Base-by-base conservation (phyloP, 2,113 vertebrate genomes). In the Scartelaos histophorus region DNA sequence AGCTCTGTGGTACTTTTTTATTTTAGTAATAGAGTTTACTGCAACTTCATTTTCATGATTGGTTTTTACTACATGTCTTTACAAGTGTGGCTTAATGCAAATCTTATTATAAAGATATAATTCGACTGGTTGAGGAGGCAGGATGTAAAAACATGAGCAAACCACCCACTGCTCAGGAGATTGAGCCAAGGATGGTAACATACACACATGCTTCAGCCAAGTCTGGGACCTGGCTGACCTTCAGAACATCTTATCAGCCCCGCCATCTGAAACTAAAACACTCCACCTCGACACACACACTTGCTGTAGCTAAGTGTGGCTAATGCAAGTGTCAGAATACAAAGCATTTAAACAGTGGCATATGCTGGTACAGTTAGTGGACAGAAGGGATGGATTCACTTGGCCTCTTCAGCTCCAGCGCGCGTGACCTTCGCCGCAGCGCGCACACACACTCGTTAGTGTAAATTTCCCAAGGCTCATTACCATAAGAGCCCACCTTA, bases 201-300 rank as follows among this genome's bases (percentile, higher is more conserved):
- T 67, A 64, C 61, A 64, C 61, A 64, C 61, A 64, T 64, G 61
- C 61, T 66, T 69, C 69, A 65, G 78, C 65, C 66, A 82, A 73
- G 76, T 79, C 47, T 85, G 65, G 43, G 76, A 67, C 68, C 74
- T 86, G 87, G 78, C 73, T 85, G 84, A 85, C 82, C 78, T 80
- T 80, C 80, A 81, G 61, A 57, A 78, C 74, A 72, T 82, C 71
- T 82, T 86, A 83, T 87, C 82, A 80, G 75, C 24, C 53, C 38
- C 54, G 74, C 76, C 65, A 80, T 78, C 75, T 79, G 67, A 80
- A 84, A 70, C 38, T 70, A 56, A 82, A 77, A 45, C 51, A 84
- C 76, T 67, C 7, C 7, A 46, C 69, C 65, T 70, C 51, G 57
- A 71, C 57, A 76, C 53, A 51, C 67, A 67, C 19, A 61, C 58